Base-by-base conservation (phyloP, 2,113 vertebrate species). In the Semicossyphus pulcher region DNA sequence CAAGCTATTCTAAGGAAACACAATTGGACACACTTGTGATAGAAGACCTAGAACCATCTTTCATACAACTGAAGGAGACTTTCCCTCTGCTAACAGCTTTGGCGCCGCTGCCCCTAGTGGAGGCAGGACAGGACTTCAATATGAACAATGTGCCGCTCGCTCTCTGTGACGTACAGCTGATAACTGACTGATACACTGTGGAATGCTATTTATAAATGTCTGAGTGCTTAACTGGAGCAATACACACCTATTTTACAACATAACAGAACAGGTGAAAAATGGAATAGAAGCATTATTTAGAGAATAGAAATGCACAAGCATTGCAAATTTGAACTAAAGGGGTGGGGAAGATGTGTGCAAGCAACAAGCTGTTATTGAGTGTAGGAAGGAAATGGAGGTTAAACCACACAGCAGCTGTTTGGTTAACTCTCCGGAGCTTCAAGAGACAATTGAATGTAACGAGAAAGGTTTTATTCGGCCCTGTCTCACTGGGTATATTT, bases 121-220 rank as follows among this genome's bases (percentile, higher is more conserved):
- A 78, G 4, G 65, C 32, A 52, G 76, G 21, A 20, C 67, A 83
- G 7, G 79, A 86, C 51, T 61, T 77, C 15, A 78, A 75, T 2
- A 75, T 73, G 72, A 87, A 90, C 70, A 80, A 75, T 10, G 18
- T 84, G 9, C 14, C 82, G 1, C 75, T 92, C 42, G 90, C 92
- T 25, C 88, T 94, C 4, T 81, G 78, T 52, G 91, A 94, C n/a
- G 47, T 93, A 20, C 80, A 92, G 72, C 59, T 94, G 49, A 80
- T 16, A 52, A 48, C 14, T 42, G 80, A 90, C 57, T 90, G 45
- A 91, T 6, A 26, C 16, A 8, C 16, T 10, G 21, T 23, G 48
- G 20, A 58, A 70, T 31, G 12, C 59, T 44, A 36, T 70, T 80
- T 68, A 59, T 74, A 16, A 29, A 69, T 44, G 41, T 44, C 2